Evolutionary conservation across 2,113 vertebrate genomes (phyloP).

Genomic region (Oreotrochilus melanogaster): DNA sequence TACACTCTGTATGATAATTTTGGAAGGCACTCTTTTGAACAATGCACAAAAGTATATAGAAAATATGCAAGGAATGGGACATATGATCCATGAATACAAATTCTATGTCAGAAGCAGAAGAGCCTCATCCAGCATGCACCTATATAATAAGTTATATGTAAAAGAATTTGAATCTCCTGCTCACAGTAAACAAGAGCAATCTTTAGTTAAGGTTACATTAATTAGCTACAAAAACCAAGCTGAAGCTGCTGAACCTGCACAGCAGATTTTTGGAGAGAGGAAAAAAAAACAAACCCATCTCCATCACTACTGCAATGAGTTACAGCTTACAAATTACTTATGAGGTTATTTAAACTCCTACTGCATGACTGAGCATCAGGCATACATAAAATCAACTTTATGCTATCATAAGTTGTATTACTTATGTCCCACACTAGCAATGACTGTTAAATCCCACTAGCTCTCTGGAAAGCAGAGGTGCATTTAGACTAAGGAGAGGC

Average conservation of each 20-base stretch:
- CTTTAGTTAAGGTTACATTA: background rate
- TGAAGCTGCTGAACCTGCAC: background rate
- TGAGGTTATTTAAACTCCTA: background rate
- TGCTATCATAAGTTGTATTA: background rate
- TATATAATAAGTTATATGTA: background rate
- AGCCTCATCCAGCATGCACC: background rate
- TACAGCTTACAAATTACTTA: background rate
- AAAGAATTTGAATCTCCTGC: background rate
- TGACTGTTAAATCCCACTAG: background rate
- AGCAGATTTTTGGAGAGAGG: background rate
- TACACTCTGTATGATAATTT: background rate
- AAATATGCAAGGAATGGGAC: conserved; percentile 54
- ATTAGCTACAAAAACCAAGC: background rate
- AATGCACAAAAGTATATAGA: background rate
- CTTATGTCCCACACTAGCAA: background rate
- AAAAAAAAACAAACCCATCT: background rate
- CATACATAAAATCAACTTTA: background rate
- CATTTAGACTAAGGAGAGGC: background rate
- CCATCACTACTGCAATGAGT: background rate
- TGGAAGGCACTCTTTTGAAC: background rate
- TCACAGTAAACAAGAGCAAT: conserved; percentile 20
- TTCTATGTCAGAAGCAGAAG: conserved; percentile 8
- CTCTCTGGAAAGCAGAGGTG: background rate
- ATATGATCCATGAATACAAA: conserved; percentile 16
- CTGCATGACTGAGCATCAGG: background rate